phyloP scores from a whole-genome alignment of 2,797 vertebrate species.

The Nasua narica region DNA sequence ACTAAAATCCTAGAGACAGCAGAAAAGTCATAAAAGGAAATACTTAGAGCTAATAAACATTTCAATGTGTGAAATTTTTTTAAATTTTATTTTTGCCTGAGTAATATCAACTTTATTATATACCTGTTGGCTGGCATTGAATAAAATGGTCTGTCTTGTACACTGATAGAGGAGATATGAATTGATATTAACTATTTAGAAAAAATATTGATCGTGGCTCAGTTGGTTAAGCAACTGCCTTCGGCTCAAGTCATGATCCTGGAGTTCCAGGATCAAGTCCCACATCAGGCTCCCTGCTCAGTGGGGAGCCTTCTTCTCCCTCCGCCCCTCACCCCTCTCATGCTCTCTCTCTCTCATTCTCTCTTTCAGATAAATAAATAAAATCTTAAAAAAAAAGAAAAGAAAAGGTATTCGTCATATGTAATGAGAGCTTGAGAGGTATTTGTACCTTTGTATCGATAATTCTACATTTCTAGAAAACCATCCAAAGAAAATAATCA shows the following conservation, averaged over 20 bases:
- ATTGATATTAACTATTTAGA: background rate
- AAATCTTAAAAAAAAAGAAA: too few species aligned
- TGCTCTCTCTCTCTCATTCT: too few species aligned
- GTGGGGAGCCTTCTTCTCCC: too few species aligned
- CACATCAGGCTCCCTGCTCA: too few species aligned
- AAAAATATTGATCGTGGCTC: background rate
- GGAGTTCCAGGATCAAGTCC: too few species aligned
- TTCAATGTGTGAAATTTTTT: background rate
- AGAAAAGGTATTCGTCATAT: too few species aligned
- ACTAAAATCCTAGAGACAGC: background rate
- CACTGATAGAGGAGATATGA: background rate
- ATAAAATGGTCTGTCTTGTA: background rate
- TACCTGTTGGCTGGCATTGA: background rate
- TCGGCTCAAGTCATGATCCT: too few species aligned
- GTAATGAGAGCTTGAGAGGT: background rate
- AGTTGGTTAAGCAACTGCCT: too few species aligned
- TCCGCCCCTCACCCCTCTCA: too few species aligned
- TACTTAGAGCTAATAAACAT: background rate
- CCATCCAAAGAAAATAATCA: background rate
- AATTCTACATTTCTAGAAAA: slow-evolving; percentile 6
- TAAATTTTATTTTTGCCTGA: background rate
- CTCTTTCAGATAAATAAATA: too few species aligned
- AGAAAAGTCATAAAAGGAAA: background rate
- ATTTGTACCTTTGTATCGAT: background rate
- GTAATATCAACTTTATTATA: background rate